These are phyloP conservation scores for Habrosyne pyritoides DNA, from an alignment of 2,888 invertebrate species.

Conservation along the genomic window DNA sequence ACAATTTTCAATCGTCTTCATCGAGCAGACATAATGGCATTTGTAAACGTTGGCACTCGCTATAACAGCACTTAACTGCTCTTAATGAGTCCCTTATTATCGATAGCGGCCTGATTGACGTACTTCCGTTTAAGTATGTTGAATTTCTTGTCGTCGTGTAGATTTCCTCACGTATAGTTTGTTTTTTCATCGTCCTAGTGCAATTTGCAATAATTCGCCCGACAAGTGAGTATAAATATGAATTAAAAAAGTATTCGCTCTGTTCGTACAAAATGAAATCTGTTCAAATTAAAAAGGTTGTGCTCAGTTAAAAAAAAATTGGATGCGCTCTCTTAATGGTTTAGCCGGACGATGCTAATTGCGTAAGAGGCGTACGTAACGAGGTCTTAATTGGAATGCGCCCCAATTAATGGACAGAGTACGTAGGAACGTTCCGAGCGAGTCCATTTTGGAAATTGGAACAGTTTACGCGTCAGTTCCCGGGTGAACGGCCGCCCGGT, in stretches of 20 bases:
- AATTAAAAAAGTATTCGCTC: background rate
- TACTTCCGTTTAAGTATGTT: slow-evolving; percentile 7
- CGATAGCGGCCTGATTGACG: slow-evolving; percentile 8
- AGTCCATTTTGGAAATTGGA: slow-evolving; percentile 73
- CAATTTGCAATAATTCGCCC: slow-evolving; percentile 1
- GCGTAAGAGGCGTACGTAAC: slow-evolving; percentile 74
- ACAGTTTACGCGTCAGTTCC: slow-evolving; percentile 71
- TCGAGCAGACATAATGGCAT: slow-evolving; percentile 11
- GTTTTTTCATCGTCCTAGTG: background rate
- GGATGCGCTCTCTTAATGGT: slow-evolving; percentile 49
- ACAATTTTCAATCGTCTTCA: background rate
- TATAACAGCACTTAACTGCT: slow-evolving; percentile 9
- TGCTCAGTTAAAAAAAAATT: slow-evolving; percentile 42
- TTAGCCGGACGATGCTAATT: slow-evolving; percentile 67
- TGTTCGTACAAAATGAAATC: slow-evolving; percentile 4
- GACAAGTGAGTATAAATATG: background rate
- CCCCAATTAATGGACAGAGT: slow-evolving; percentile 73
- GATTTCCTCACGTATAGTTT: slow-evolving; percentile 1
- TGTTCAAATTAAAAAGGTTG: slow-evolving; percentile 19
- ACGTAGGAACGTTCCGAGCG: slow-evolving; percentile 55
- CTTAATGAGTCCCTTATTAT: slow-evolving; percentile 7
- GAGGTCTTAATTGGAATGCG: slow-evolving; percentile 81
- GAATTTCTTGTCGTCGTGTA: background rate
- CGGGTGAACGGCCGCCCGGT: slow-evolving; percentile 78
- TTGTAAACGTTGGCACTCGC: slow-evolving; percentile 5